Evolutionary conservation across 2,797 vertebrate species (phyloP), one percentile per base, ranked within the genome.

Genomic region (Pseudochirops cupreus): DNA sequence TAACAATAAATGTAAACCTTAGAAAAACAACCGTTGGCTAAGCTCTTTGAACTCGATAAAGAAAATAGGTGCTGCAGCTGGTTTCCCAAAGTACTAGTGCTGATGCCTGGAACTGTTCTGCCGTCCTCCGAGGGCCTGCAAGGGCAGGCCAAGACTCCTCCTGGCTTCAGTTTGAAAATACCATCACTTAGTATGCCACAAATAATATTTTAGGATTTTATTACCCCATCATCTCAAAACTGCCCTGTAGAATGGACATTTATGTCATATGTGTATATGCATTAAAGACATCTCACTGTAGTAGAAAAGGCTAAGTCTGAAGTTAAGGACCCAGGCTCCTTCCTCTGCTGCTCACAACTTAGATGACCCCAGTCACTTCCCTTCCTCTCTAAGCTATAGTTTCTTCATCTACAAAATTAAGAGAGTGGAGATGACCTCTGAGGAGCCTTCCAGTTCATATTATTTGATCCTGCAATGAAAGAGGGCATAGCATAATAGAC

Each of bases 131-230:
- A 62, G 13, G 31, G 4, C 13, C 33, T n/a, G n/a, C 14, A n/a
- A 14, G 18, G 16, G 67, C 67, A 39, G 10, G n/a, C 18, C 67
- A 74, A 74, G 33, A 39, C 67, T 74, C n/a, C 1, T 74, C 7
- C 0, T n/a, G 31, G 12, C 33, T 62, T 62, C 59, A 16, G 31
- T 62, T 33, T 33, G 59, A 62, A 62, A 62, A 62, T 33, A 33
- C 31, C 59, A 62, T 62, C 4, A 62, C 33, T 5, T 33, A 16
- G 4, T 18, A 6, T 67, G 62, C 33, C 62, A n/a, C 14, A 18
- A 67, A 67, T 67, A 67, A 67, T 67, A 67, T n/a, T 67, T 67
- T n/a, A 67, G 59, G 59, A 67, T n/a, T 67, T n/a, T n/a, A 67
- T n/a, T 67, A 67, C 5, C 1, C 33, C 14, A n/a, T 67, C 59